Conservation (phyloP, 2,797 vertebrate species). For the Urophycis tenuis region DNA sequence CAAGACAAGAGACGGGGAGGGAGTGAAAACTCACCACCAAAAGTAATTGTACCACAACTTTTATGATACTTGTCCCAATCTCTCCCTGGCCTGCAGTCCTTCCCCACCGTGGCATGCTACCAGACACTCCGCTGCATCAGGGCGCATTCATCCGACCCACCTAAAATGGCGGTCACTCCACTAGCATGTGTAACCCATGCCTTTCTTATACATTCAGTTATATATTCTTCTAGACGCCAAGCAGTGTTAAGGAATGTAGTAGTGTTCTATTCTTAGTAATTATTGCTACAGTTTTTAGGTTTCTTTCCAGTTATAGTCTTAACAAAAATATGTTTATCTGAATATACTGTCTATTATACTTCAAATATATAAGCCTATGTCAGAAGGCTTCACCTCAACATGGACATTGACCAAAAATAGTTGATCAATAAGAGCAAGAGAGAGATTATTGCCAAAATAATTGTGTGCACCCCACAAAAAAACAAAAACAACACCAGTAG, state of each 20-base stretch:
- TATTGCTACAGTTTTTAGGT: slow-evolving; percentile 25
- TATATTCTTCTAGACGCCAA: slow-evolving; percentile 7
- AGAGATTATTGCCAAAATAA: slow-evolving; percentile 28
- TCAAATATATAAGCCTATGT: slow-evolving; percentile 14
- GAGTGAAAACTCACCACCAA: background rate
- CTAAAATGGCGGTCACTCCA: background rate
- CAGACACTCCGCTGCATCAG: background rate
- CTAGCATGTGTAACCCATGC: background rate
- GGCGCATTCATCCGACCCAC: background rate
- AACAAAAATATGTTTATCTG: slow-evolving; percentile 27
- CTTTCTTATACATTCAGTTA: background rate
- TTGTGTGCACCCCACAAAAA: slow-evolving; percentile 8
- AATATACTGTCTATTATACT: slow-evolving; percentile 23
- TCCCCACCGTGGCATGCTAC: background rate
- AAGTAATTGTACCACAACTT: background rate
- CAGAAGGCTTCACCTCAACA: slow-evolving; percentile 11
- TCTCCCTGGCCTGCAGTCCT: background rate
- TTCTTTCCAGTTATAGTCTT: slow-evolving; percentile 31
- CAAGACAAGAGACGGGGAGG: background rate
- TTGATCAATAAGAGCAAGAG: slow-evolving; percentile 31
- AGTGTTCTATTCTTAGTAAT: slow-evolving; percentile 11
- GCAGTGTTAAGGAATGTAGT: background rate
- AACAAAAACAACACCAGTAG: slow-evolving; percentile 32
- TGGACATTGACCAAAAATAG: slow-evolving; percentile 36
- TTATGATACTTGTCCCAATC: background rate